These are phyloP conservation scores for Diachasma alloeum DNA, from an alignment of 1,140 invertebrate genomes.

Conservation along the genomic window DNA sequence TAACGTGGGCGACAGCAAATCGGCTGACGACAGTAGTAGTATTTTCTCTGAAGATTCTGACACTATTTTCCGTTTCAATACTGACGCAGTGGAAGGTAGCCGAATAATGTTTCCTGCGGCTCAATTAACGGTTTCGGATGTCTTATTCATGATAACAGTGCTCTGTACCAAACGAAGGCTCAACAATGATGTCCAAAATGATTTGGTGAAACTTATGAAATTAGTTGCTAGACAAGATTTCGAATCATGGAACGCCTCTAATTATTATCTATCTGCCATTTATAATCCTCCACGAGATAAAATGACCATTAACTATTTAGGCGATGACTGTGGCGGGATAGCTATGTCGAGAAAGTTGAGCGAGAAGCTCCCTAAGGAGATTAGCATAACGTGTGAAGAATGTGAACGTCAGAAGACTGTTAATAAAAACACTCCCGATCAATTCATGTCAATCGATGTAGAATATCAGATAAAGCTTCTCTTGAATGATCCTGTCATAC, in stretches of 20 bases:
- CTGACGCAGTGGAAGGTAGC: neutral
- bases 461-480: slow-evolving; percentile 24
- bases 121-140: slow-evolving; percentile 1
- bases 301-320: slow-evolving; percentile 19
- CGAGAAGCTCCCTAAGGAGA: neutral
- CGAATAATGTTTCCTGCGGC: slow-evolving; percentile 20
- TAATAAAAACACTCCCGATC: neutral
- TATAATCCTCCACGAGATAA: slow-evolving; percentile 24
- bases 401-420: slow-evolving; percentile 10
- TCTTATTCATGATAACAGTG: slow-evolving; percentile 7
- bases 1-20: no score
- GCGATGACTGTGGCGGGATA: neutral
- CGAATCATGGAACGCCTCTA: slow-evolving; percentile 20
- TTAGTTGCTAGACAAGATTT: slow-evolving; percentile 16
- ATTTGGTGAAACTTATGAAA: slow-evolving; percentile 17
- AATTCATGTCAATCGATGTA: slow-evolving; percentile 29
- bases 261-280: slow-evolving; percentile 23
- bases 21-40: no score
- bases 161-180: neutral
- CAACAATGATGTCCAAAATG: slow-evolving; percentile 6
- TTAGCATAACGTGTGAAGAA: neutral
- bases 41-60: no score
- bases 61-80: no score
- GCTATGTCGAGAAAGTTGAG: neutral
- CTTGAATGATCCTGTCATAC: neutral